Percentiles rank a stretch among this genome's conserved stretches.
Evolutionary conservation across 2,888 invertebrate genomes (phyloP).

Genomic region (Oscheius sp.): DNA sequence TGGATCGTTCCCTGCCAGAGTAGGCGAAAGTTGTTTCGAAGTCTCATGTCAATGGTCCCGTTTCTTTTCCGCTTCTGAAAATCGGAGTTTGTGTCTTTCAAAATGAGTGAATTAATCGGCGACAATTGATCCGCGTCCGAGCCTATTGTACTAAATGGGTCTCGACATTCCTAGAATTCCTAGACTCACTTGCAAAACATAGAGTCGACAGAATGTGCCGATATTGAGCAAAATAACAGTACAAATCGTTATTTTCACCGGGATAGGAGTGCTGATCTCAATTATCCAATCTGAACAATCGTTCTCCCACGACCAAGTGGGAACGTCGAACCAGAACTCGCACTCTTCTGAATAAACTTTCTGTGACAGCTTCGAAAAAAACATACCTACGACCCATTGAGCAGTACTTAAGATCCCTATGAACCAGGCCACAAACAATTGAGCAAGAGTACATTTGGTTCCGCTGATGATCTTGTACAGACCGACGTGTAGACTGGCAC

Average conservation of each 20-base stretch:
- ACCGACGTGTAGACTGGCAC: conserved; percentile 15
- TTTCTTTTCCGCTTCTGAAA: conserved; percentile 21
- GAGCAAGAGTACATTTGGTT: conserved; percentile 1
- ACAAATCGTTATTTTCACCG: conserved; percentile 18
- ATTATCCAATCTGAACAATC: conserved; percentile 17
- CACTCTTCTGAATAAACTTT: conserved; percentile 9
- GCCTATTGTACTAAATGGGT: too few species aligned
- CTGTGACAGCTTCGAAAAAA: not conserved
- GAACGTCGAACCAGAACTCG: conserved; percentile 17
- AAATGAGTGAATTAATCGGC: too few species aligned
- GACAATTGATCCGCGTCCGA: too few species aligned
- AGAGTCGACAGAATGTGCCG: conserved; percentile 8
- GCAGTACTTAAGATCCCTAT: conserved; percentile 20
- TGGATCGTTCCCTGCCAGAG: conserved; percentile 24
- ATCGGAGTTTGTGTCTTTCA: not conserved
- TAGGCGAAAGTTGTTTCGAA: conserved; percentile 24
- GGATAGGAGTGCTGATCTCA: conserved; percentile 21
- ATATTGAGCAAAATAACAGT: conserved; percentile 12
- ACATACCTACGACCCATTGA: conserved; percentile 18
- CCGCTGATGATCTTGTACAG: conserved; percentile 10
- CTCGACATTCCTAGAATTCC: too few species aligned
- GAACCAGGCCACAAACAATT: conserved; percentile 15
- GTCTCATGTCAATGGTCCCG: not conserved
- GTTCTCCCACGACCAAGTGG: conserved; percentile 23
- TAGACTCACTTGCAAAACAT: conserved; percentile 1